Evolutionary conservation across 1,140 invertebrate genomes (phyloP), one percentile per base, ranked within the genome.

Genomic region (Drosophila parabipectinata): DNA sequence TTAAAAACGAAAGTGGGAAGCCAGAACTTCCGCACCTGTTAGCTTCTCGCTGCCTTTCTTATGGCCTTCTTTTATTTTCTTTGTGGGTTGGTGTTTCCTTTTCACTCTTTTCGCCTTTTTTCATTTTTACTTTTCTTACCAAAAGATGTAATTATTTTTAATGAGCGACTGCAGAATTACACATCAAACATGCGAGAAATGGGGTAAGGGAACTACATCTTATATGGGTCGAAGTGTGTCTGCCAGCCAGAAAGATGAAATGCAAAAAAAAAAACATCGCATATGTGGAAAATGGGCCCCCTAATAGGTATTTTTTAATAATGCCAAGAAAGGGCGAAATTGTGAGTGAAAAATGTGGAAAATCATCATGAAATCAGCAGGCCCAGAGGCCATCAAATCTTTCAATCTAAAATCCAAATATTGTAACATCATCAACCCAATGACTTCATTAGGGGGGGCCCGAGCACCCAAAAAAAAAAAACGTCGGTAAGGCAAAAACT

Each of bases 91-190:
- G 26, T 28, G 26, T 30, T 50, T 58, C 7, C 21, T n/a, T 66
- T 47, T 60, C 41, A 47, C 58, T 51, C 32, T 57, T 72, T 14
- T 15, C 12, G 30, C 26, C 28, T 52, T 30, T 28, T 30, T 37
- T 39, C 32, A 34, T 61, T 62, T 48, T 52, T 18, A 37, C 52
- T 71, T 69, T 85, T 77, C 75, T 71, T 81, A 68, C 75, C 74
- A 55, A 84, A 87, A 75, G 82, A 85, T 85, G 82, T 85, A 85
- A 85, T 85, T 85, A 85, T 87, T 85, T 85, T 85, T 85, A 85
- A 85, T 85, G 82, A 85, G 82, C 82, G 84, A 72, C 82, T 87
- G 82, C 78, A 87, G 79, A 85, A 85, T 87, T 85, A 85, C 82
- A 85, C 83, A 85, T 85, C 82, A 87, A 85, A 85, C 77, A 81